Base-by-base conservation (phyloP, 37 sponge, comb jelly and placozoan species). In the Ephydatia muelleri region DNA sequence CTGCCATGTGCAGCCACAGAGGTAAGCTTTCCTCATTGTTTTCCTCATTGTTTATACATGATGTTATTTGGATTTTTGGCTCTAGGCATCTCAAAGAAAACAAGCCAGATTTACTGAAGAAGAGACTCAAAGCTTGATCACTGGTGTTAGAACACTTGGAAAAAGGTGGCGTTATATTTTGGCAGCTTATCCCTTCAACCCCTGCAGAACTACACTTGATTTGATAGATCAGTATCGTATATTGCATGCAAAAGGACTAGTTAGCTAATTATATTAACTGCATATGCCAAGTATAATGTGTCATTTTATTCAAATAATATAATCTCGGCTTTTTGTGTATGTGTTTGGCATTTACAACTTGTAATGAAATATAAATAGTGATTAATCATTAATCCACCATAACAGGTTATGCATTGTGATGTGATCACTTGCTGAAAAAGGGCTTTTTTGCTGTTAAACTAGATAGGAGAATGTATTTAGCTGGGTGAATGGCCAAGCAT, bases 191-290 rank as follows among this genome's bases (percentile, higher is more conserved):
- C 74, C 64, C 36, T 89, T 89, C 76, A 73, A 84, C 29, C 74
- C 31, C 31, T 38, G 80, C 37, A 69, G 90, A 13, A 80, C 80
- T 12, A 16, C 68, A 19, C 76, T 84, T 22, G 57, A 75, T 81
- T 22, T 89, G 36, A 89, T 70, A 39, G 85, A 84, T 72, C 84
- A 89, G 76, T 89, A 89, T 49, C 47, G 90, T 39, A 2, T 49
- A 29, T 39, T 78, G 40, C 30, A 49, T 35, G 49, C 78, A 35
- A 73, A 73, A 31, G 74, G 33, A 5, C 34, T 28, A 5, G 28
- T 73, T 57, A 57, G 14, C 57, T 57, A 57, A 57, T 1, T 57
- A 19, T 57, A 1, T 1, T 57, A 43, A 13, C 57, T 57, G 16
- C 16, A 57, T 57, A 1, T 57, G 57, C 57, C 16, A 16, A 16